Evolutionary conservation across 2,113 vertebrate genomes (phyloP).

Genomic region (Pterocles orientalis): DNA sequence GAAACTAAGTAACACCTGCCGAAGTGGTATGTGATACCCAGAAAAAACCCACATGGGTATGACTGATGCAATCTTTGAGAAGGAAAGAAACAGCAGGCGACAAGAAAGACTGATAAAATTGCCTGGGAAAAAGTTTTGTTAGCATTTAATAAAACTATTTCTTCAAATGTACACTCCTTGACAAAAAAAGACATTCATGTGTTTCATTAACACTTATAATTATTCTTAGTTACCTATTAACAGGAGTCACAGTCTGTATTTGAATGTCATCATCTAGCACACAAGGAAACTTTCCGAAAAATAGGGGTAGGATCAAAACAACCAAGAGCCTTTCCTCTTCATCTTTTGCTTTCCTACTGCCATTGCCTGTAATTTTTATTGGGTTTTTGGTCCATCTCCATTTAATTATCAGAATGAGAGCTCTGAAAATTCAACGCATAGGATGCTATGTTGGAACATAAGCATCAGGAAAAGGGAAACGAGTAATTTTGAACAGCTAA

Average conservation of each 20-base stretch:
- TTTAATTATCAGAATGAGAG: constrained; percentile 26
- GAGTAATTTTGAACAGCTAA: constrained; percentile 1
- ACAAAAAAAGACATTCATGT: neutral
- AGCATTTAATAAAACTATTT: neutral
- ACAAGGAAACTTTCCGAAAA: neutral
- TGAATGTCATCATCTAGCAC: neutral
- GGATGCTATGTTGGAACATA: neutral
- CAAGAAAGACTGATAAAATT: neutral
- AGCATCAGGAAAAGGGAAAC: neutral
- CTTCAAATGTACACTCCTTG: neutral
- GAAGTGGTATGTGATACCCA: constrained; percentile 4
- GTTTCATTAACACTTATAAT: constrained; percentile 21
- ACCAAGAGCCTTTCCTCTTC: neutral
- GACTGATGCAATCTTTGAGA: neutral
- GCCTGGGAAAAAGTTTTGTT: constrained; percentile 22
- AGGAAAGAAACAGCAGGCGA: neutral
- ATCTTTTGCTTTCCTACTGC: neutral
- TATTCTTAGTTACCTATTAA: constrained; percentile 46
- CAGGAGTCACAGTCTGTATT: constrained; percentile 1
- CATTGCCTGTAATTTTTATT: neutral
- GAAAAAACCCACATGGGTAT: neutral
- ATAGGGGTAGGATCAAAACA: constrained; percentile 27
- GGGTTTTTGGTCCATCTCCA: neutral
- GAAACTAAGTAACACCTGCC: constrained; percentile 52
- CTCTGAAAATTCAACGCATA: neutral